Base-by-base conservation (phyloP, 2,888 invertebrate species). In the Stenoptilia bipunctidactyla region DNA sequence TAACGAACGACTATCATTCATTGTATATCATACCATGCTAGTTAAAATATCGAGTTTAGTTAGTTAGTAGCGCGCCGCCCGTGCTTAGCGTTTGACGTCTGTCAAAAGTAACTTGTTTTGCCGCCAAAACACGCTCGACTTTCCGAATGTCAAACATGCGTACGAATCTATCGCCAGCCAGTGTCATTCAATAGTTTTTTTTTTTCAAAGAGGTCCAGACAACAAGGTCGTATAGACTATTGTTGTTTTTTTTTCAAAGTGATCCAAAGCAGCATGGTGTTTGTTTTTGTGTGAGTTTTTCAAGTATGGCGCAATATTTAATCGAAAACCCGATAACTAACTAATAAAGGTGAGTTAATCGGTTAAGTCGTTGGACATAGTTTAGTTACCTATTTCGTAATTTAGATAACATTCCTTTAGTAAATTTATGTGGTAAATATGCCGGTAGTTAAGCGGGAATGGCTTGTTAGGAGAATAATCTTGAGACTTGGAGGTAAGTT, bases 41-140 rank as follows among this genome's bases (percentile, higher is more conserved):
- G n/a, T n/a, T n/a, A n/a, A n/a, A n/a, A n/a, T n/a, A n/a, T n/a
- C n/a, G n/a, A n/a, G n/a, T n/a, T n/a, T n/a, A n/a, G n/a, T n/a
- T 25, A 5, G 25, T 5, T 62, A 80, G 80, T 80, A 53, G 53
- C 53, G 58, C 71, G 75, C 68, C 52, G 53, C 58, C 53, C 49
- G 70, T 63, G 67, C 52, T 42, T 36, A 15, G 43, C 40, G 45
- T 38, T 15, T 40, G 56, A 65, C 71, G 76, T 50, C 25, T 53
- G 27, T 38, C 42, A 42, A 41, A 25, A n/a, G 53, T 51, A 47
- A 40, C 51, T 53, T 50, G 56, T 65, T 68, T 68, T 64, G 60
- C 60, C 69, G 71, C 61, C 56, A 58, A 67, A 70, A 66, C 56
- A 58, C 55, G 58, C 8, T 30, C 30, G n/a, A 30, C 30, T 30